phyloP scores from a whole-genome alignment of 2,888 invertebrate species.

The Xylophagus ater region DNA sequence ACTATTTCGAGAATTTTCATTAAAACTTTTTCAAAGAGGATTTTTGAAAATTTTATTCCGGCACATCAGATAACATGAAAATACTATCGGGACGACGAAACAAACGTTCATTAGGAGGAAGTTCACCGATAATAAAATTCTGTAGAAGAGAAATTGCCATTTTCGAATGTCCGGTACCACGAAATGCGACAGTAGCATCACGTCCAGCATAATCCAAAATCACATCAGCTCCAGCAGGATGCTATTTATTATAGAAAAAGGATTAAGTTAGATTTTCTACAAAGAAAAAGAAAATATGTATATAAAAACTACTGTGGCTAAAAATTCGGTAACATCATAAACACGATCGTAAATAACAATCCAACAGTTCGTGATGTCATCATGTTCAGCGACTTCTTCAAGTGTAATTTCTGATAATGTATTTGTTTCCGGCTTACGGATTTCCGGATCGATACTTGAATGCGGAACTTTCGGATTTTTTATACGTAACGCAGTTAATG shows the following conservation, averaged over 20 bases:
- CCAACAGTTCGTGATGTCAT: slow-evolving; percentile 66
- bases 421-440: slow-evolving; percentile 10
- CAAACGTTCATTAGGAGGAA: slow-evolving; percentile 61
- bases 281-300: not conserved
- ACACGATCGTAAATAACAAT: slow-evolving; percentile 77
- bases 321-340: slow-evolving; percentile 68
- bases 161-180: slow-evolving; percentile 65
- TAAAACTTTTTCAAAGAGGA: too few species aligned
- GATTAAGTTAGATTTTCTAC: not conserved
- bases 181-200: slow-evolving; percentile 73
- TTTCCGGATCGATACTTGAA: not conserved
- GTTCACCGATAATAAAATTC: slow-evolving; percentile 62
- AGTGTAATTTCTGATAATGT: slow-evolving; percentile 45
- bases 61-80: slow-evolving; percentile 30
- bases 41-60: slow-evolving; percentile 28
- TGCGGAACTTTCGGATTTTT: slow-evolving; percentile 9
- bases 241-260: slow-evolving; percentile 42
- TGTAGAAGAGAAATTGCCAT: slow-evolving; percentile 53
- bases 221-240: slow-evolving; percentile 75
- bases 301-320: slow-evolving; percentile 47
- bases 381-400: slow-evolving; percentile 66
- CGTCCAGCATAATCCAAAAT: slow-evolving; percentile 75
- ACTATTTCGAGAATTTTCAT: too few species aligned
- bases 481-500: slow-evolving; percentile 14
- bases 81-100: slow-evolving; percentile 42